Percentiles rank a stretch among this genome's conserved stretches.
phyloP scores from a whole-genome alignment of 2,113 vertebrate species.

The Urocolius indicus region DNA sequence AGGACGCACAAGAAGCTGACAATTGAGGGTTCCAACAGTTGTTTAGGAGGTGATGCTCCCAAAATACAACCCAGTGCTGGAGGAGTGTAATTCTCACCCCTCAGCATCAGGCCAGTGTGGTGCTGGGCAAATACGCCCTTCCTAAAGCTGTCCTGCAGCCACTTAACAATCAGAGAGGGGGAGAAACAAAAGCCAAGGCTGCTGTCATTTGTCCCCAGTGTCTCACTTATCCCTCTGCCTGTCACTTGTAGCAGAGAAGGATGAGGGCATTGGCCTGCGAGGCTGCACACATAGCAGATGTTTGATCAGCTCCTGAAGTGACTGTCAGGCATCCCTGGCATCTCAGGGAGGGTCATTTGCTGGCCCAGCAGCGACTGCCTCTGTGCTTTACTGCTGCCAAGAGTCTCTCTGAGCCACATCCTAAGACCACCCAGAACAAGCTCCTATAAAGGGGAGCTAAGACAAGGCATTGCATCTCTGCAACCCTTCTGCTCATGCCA shows the following conservation, averaged over 20 bases:
- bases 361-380: background rate
- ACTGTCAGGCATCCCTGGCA: background rate
- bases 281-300: background rate
- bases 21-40: background rate
- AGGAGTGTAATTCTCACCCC: background rate
- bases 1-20: background rate
- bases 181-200: background rate
- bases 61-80: background rate
- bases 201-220: background rate
- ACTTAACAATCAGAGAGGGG: background rate
- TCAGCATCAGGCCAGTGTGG: background rate
- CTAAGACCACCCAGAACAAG: background rate
- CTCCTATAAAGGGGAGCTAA: background rate
- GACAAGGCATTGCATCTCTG: background rate
- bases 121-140: background rate
- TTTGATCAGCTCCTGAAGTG: background rate
- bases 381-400: background rate
- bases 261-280: background rate
- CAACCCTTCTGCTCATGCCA: fast-evolving
- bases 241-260: background rate
- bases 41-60: background rate
- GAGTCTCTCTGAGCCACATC: background rate
- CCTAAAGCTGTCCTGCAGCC: background rate
- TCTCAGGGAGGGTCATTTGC: background rate
- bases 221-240: background rate